Evolutionary conservation across 2,113 vertebrate species (phyloP).

Genomic region (Serilophus lunatus): DNA sequence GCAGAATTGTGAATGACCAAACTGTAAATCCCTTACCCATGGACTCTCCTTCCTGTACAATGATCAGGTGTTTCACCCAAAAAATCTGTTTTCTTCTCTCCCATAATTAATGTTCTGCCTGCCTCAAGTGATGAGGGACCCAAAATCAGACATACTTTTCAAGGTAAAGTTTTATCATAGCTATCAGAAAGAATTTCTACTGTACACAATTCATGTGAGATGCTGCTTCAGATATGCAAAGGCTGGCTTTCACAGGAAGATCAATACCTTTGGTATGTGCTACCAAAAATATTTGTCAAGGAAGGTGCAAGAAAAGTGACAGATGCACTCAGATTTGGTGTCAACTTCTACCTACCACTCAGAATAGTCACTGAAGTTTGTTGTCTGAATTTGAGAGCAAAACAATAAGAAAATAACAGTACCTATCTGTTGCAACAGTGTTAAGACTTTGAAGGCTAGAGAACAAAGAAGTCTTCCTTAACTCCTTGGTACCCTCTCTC

Average conservation of each 20-base stretch:
- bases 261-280: neutral
- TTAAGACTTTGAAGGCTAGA: neutral
- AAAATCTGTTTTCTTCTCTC: neutral
- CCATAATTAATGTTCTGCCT: neutral
- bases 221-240: neutral
- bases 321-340: neutral
- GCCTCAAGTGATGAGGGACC: neutral
- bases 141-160: neutral
- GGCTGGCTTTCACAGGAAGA: neutral
- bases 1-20: neutral
- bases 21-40: neutral
- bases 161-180: neutral
- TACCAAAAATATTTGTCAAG: neutral
- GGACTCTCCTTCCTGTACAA: neutral
- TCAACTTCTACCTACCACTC: neutral
- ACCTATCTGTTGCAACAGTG: neutral
- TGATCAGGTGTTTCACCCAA: neutral
- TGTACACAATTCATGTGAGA: neutral
- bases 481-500: neutral
- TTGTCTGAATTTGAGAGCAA: neutral
- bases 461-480: neutral
- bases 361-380: neutral
- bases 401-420: neutral
- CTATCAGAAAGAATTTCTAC: neutral
- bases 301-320: neutral